Percentiles rank a stretch among this genome's conserved stretches.
Conservation (phyloP, 2,888 invertebrate genomes). For the Drosophila incognita region DNA sequence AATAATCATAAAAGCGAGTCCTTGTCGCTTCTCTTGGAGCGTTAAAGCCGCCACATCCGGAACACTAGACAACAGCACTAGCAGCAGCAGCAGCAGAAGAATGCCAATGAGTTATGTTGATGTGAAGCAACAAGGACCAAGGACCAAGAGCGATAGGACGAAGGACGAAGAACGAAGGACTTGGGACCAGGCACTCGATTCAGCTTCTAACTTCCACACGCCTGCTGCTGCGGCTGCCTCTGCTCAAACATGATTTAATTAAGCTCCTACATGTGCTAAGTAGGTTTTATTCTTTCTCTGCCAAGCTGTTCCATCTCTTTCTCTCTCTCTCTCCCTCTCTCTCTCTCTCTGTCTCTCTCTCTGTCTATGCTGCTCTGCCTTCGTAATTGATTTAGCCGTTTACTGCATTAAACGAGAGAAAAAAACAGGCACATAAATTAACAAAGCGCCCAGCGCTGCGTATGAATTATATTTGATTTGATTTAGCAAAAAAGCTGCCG, state of each 20-base stretch:
- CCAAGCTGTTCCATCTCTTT: constrained; percentile 25
- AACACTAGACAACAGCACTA: not conserved
- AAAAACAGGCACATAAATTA: constrained; percentile 48
- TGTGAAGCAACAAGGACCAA: constrained; percentile 21
- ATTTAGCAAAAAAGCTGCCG: constrained; percentile 44
- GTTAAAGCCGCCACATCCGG: constrained; percentile 53
- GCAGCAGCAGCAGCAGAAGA: constrained; percentile 8
- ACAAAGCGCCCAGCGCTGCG: constrained; percentile 45
- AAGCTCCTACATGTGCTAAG: constrained; percentile 78
- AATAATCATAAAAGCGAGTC: constrained; percentile 71
- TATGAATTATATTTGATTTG: constrained; percentile 70
- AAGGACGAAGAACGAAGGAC: constrained; percentile 53
- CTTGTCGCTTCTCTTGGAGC: constrained; percentile 48
- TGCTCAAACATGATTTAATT: constrained; percentile 73
- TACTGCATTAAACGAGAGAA: constrained; percentile 63
- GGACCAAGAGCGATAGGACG: constrained; percentile 36
- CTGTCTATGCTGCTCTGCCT: constrained; percentile 17
- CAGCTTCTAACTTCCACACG: not conserved
- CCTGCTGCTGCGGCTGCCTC: constrained; percentile 9
- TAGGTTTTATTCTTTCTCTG: constrained; percentile 68
- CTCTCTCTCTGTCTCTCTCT: not conserved
- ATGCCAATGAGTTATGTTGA: constrained; percentile 57
- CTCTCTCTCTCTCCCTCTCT: not conserved
- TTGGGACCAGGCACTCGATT: constrained; percentile 7
- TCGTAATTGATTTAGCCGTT: constrained; percentile 75